These are phyloP conservation scores for Notocelia uddmanniana DNA, from an alignment of 2,888 invertebrate species.

Conservation along the genomic window DNA sequence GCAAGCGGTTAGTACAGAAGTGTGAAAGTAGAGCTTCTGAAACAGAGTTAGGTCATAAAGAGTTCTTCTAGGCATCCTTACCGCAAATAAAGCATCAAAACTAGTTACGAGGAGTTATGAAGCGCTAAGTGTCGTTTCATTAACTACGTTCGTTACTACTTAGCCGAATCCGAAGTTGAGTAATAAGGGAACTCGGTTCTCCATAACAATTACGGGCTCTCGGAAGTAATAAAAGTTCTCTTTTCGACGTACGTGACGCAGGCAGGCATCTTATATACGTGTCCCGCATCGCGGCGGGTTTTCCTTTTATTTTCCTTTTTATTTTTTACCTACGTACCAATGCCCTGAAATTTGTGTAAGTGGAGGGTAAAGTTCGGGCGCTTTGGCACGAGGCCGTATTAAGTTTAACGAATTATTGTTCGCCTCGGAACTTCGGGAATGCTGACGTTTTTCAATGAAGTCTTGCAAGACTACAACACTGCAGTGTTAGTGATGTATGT, in stretches of 20 bases:
- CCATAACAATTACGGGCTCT: conserved; percentile 78
- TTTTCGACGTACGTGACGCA: conserved; percentile 77
- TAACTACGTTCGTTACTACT: conserved; percentile 59
- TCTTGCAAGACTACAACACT: too few species aligned
- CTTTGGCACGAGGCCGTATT: conserved; percentile 35
- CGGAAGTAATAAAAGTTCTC: conserved; percentile 82
- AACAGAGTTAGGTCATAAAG: neutral
- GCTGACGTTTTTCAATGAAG: conserved; percentile 16
- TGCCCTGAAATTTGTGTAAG: conserved; percentile 47
- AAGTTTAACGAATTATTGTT: conserved; percentile 39
- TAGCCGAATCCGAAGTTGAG: conserved; percentile 69
- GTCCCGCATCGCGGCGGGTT: conserved; percentile 70
- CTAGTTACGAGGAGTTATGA: conserved; percentile 42
- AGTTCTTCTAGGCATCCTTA: neutral
- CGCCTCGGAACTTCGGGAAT: conserved; percentile 11
- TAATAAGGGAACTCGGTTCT: conserved; percentile 75
- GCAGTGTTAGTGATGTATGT: neutral
- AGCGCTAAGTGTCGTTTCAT: conserved; percentile 57
- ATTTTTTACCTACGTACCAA: conserved; percentile 55
- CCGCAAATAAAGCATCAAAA: conserved; percentile 25
- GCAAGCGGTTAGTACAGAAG: too few species aligned
- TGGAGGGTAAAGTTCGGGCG: conserved; percentile 43
- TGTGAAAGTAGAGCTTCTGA: neutral
- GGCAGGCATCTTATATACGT: conserved; percentile 75
- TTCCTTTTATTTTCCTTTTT: conserved; percentile 63